Conservation (phyloP, 2,113 vertebrate species). For the Maylandia zebra region DNA sequence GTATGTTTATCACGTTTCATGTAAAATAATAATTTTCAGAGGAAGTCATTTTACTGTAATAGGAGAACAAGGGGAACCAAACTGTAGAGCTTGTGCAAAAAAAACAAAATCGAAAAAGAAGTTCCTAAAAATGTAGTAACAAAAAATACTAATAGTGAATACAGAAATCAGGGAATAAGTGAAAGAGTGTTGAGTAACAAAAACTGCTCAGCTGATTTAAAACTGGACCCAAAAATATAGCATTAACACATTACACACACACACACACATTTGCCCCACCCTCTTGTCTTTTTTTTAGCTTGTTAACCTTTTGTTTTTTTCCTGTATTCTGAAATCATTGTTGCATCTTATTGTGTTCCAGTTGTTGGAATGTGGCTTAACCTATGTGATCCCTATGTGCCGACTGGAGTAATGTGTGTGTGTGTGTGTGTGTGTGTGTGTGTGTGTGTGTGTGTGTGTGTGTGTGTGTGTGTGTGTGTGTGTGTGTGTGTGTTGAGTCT, state of each 20-base stretch:
- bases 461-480: conserved; percentile 3
- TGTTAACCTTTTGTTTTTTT: conserved; percentile 6
- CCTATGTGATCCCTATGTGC: conserved; percentile 57
- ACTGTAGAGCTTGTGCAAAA: neutral
- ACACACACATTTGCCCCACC: neutral
- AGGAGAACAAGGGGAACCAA: neutral
- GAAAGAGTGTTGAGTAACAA: neutral
- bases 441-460: neutral
- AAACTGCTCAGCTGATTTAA: neutral
- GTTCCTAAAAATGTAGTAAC: neutral
- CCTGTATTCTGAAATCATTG: conserved; percentile 4
- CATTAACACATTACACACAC: neutral
- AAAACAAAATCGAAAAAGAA: neutral
- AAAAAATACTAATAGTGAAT: neutral
- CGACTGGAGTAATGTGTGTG: conserved; percentile 22
- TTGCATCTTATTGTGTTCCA: conserved; percentile 49
- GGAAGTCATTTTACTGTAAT: neutral
- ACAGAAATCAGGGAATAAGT: neutral
- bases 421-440: neutral
- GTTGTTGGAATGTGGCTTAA: conserved; percentile 58
- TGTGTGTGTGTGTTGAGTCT: neutral
- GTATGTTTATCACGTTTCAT: neutral
- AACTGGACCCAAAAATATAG: neutral
- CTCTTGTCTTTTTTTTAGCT: neutral
- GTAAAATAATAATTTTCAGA: neutral